These are phyloP conservation scores for Ischnus inquisitorius DNA, from an alignment of 2,888 invertebrate species.

Conservation along the genomic window DNA sequence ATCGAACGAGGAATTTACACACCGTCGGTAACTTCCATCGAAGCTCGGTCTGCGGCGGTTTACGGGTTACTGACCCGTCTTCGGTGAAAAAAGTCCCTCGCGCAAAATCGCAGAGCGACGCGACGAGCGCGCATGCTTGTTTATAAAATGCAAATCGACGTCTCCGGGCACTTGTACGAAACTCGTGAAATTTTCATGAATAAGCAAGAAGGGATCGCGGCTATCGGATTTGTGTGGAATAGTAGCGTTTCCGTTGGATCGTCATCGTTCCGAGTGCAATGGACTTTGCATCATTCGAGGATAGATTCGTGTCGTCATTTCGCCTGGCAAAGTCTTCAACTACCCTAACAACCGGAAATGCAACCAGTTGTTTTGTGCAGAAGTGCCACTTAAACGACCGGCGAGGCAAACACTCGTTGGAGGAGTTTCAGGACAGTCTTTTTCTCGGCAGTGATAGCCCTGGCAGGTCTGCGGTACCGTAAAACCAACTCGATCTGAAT, in stretches of 20 bases:
- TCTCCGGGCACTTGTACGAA: neutral
- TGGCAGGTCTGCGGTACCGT: no score
- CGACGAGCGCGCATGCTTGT: slow-evolving; percentile 30
- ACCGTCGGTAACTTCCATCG: slow-evolving; percentile 51
- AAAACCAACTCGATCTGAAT: no score
- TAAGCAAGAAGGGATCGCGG: no score
- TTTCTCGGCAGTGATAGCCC: no score
- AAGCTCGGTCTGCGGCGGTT: slow-evolving; percentile 13
- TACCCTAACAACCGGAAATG: no score
- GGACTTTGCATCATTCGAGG: neutral
- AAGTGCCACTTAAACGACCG: no score
- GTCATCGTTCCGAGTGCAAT: slow-evolving; percentile 15
- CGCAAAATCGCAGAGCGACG: slow-evolving; percentile 34
- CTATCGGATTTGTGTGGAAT: neutral
- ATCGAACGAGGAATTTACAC: neutral
- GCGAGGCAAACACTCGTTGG: no score
- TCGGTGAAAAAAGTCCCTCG: neutral
- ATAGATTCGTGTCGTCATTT: no score
- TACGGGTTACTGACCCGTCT: slow-evolving; percentile 14
- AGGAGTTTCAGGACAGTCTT: no score
- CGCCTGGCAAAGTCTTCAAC: no score
- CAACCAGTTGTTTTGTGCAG: no score
- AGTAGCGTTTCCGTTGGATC: neutral
- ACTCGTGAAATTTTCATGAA: neutral
- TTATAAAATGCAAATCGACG: slow-evolving; percentile 18